Evolutionary conservation across 1,140 invertebrate species (phyloP), one percentile per base, ranked within the genome.

Genomic region (Artemia franciscana): DNA sequence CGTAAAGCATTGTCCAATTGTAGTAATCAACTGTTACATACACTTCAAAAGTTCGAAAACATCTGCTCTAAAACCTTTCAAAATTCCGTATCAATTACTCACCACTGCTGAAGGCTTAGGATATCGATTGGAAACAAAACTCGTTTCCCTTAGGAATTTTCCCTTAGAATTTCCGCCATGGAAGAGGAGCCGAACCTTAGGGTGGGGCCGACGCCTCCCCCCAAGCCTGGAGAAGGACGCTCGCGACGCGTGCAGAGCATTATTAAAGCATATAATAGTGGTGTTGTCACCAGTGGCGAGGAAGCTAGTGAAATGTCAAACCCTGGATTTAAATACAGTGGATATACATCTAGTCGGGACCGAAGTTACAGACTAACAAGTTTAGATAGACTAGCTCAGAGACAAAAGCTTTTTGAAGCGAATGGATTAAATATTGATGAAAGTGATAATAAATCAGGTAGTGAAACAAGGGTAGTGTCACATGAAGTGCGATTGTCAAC

Each of bases 331-430:
- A 51, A 51, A 51, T 51, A 51, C 21, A 51, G 39, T 51, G 39
- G 39, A 15, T 51, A 51, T 51, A 15, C 39, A 51, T 51, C 39
- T 51, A 51, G 39, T 51, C 39, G 39, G 12, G 39, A 51, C 39
- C 39, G 39, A 18, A 65, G 64, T 68, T 73, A 80, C 64, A 73
- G 84, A 62, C 68, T 73, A 58, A 81, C 82, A 15, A 84, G 83
- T 68, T 74, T 84, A 9, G 83, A 84, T 68, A 78, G 82, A 67
- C 73, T 85, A 64, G 82, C 82, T 18, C 74, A 83, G 5, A 75
- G 83, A 56, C 83, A 85, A 68, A 78, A 82, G 66, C 79, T 84
- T 65, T 79, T 83, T 65, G 82, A 83, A 27, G 64, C 65, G 58
- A 62, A 62, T 27, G 59, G 60, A 66, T 26, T 24, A 9, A 57